Conservation (phyloP, 2,888 invertebrate genomes). For the Colletes collaris region DNA sequence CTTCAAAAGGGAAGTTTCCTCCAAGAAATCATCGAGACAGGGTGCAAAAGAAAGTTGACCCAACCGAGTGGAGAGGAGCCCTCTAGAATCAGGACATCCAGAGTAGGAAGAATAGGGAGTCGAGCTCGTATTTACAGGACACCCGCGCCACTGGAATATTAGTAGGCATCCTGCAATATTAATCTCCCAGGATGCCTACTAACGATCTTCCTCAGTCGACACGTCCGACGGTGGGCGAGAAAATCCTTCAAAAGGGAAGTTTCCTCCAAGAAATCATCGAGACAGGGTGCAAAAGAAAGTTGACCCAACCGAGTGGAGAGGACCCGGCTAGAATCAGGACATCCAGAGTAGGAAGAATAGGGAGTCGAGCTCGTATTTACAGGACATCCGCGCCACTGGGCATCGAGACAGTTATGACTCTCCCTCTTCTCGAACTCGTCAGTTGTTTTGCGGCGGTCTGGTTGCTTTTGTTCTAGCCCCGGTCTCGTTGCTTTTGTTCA, state of each 20-base stretch:
- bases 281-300: too few relatives aligned
- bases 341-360: constrained; percentile 5
- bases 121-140: constrained; percentile 71
- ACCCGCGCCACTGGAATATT: constrained; percentile 78
- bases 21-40: too few relatives aligned
- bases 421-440: constrained; percentile 74
- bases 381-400: constrained; percentile 79
- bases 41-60: too few relatives aligned
- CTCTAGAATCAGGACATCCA: background rate
- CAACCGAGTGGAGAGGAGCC: background rate
- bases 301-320: too few relatives aligned
- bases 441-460: constrained; percentile 75
- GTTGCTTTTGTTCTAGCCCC: constrained; percentile 70
- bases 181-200: too few relatives aligned
- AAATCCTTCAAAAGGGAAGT: too few relatives aligned
- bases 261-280: too few relatives aligned
- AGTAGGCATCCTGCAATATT: too few relatives aligned
- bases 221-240: too few relatives aligned
- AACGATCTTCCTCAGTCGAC: too few relatives aligned
- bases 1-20: too few relatives aligned
- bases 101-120: constrained; percentile 8
- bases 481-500: constrained; percentile 68
- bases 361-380: constrained; percentile 62
- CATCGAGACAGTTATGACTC: constrained; percentile 81
- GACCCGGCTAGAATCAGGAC: background rate